Evolutionary conservation across 2,113 vertebrate genomes (phyloP).

Genomic region (Dermatemys mawii): DNA sequence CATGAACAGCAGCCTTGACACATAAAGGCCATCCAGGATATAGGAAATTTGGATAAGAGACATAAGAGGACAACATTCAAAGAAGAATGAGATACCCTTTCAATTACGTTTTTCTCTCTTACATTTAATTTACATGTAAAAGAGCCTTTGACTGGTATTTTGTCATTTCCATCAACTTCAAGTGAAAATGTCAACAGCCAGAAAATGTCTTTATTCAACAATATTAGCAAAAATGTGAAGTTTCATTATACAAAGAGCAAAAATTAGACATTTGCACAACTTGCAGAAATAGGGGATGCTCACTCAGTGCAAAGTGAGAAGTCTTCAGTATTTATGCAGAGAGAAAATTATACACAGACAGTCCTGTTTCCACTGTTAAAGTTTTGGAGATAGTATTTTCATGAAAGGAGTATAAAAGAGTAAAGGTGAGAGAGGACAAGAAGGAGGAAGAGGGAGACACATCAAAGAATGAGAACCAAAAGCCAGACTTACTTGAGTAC

Average conservation of each 20-base stretch:
- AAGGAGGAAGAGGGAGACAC: conserved; percentile 16
- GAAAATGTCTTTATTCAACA: background rate
- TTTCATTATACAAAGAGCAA: conserved; percentile 18
- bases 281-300: conserved; percentile 32
- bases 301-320: conserved; percentile 21
- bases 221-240: conserved; percentile 36
- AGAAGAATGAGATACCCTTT: background rate
- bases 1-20: background rate
- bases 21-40: background rate
- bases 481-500: conserved; percentile 64
- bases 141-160: background rate
- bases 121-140: background rate
- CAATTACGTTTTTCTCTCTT: background rate
- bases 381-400: conserved; percentile 66
- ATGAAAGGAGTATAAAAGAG: conserved; percentile 65
- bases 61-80: background rate
- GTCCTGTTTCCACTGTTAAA: conserved; percentile 49
- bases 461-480: conserved; percentile 65
- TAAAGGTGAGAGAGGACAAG: conserved; percentile 50
- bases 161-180: background rate
- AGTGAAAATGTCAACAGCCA: background rate
- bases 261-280: conserved; percentile 44
- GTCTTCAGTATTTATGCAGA: conserved; percentile 61
- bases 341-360: conserved; percentile 69
- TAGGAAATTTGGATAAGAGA: background rate